A percentile compares a stretch with the other conserved stretches of the same genome.
phyloP scores from a whole-genome alignment of 2,888 invertebrate genomes.

The Xestoiulus laeticollis region DNA sequence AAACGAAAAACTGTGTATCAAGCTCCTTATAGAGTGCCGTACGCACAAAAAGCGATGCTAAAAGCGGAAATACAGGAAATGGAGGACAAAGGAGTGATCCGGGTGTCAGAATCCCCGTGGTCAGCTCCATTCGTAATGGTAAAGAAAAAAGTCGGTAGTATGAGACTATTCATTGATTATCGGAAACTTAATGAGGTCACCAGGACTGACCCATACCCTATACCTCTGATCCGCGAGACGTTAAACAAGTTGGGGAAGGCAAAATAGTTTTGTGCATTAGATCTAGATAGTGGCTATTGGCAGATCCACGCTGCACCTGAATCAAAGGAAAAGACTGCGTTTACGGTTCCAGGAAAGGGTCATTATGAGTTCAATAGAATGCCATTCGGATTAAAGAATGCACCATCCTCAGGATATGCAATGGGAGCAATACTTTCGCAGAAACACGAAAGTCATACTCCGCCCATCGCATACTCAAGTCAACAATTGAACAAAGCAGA shows the following conservation, averaged over 20 bases:
- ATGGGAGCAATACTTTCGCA: too few species aligned
- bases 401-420: too few species aligned
- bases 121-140: background rate
- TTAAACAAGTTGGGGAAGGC: background rate
- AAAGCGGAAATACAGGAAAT: background rate
- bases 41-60: background rate
- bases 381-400: constrained; percentile 5
- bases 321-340: background rate
- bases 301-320: background rate
- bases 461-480: too few species aligned
- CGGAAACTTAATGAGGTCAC: background rate
- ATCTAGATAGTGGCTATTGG: background rate
- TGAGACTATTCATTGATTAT: background rate
- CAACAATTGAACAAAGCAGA: too few species aligned
- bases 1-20: background rate
- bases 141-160: background rate
- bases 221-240: background rate
- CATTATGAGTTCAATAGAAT: background rate
- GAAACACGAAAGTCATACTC: too few species aligned
- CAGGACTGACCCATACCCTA: background rate
- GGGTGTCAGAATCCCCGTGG: background rate
- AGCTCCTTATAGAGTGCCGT: background rate
- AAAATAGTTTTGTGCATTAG: constrained; percentile 24
- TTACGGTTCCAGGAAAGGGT: background rate
- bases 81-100: background rate